Evolutionary conservation across 2,113 vertebrate species (phyloP).

Genomic region (Aegotheles bennettii): DNA sequence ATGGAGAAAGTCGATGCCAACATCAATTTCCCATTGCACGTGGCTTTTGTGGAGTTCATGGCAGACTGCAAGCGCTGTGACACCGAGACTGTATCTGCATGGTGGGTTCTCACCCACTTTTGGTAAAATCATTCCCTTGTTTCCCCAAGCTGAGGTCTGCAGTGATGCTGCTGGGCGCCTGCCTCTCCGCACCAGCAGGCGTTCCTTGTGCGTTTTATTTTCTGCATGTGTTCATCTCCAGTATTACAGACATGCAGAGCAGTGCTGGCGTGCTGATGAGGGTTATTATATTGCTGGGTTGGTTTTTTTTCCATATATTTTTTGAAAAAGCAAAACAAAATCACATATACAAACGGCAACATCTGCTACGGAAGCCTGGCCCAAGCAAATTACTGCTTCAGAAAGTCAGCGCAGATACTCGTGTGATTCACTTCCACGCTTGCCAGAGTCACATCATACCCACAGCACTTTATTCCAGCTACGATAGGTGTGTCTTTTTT

Average conservation of each 20-base stretch:
- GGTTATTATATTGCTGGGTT: neutral
- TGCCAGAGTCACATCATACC: constrained; percentile 33
- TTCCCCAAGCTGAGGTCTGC: neutral
- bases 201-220: neutral
- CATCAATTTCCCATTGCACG: neutral
- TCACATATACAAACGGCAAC: neutral
- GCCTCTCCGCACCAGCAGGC: neutral
- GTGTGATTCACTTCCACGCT: constrained; percentile 16
- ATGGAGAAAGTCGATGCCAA: neutral
- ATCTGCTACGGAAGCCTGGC: constrained; percentile 21
- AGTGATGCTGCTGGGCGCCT: neutral
- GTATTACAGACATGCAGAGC: neutral
- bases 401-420: neutral
- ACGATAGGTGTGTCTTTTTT: constrained; percentile 37
- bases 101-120: neutral
- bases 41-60: neutral
- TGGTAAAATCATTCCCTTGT: neutral
- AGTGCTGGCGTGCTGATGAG: neutral
- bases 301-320: neutral
- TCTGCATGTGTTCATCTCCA: neutral
- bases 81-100: fast-evolving
- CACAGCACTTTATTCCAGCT: constrained; percentile 6
- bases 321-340: neutral
- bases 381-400: constrained; percentile 29
- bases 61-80: neutral